A percentile compares a stretch with the other conserved stretches of the same genome.
phyloP scores from a whole-genome alignment of 2,888 invertebrate genomes.

The Campoplex nolae region DNA sequence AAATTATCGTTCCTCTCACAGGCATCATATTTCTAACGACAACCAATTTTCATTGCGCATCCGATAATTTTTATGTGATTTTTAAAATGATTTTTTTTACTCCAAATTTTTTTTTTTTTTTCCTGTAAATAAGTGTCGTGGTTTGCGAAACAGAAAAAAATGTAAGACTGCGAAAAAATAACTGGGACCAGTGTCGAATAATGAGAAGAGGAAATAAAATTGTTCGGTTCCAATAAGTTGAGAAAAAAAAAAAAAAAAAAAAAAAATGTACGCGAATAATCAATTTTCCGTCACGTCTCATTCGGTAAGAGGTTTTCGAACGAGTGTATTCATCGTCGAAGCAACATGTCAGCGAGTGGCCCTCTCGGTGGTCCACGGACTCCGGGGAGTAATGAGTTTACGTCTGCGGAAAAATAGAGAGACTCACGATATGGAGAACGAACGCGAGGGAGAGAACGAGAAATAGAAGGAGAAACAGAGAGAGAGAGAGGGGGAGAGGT shows the following conservation, averaged over 20 bases:
- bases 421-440: constrained; percentile 53
- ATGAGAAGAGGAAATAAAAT: neutral
- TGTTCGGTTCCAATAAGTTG: neutral
- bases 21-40: too few species aligned
- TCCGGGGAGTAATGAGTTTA: constrained; percentile 77
- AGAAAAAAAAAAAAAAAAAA: constrained; percentile 9
- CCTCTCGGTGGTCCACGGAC: constrained; percentile 67
- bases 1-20: too few species aligned
- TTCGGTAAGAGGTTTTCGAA: constrained; percentile 33
- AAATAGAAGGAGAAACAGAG: constrained; percentile 22
- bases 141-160: neutral
- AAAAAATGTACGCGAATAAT: neutral
- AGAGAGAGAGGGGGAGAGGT: constrained; percentile 40
- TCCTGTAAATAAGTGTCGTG: too few species aligned
- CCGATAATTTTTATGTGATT: too few species aligned
- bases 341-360: constrained; percentile 24
- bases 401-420: constrained; percentile 73
- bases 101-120: too few species aligned
- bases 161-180: neutral
- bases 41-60: too few species aligned
- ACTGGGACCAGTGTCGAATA: neutral
- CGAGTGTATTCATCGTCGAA: constrained; percentile 35
- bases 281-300: constrained; percentile 29
- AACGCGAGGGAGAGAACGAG: constrained; percentile 28
- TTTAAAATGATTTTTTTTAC: too few species aligned